Base-by-base conservation (phyloP, 2,888 invertebrate genomes). In the Nomada goodeniana region DNA sequence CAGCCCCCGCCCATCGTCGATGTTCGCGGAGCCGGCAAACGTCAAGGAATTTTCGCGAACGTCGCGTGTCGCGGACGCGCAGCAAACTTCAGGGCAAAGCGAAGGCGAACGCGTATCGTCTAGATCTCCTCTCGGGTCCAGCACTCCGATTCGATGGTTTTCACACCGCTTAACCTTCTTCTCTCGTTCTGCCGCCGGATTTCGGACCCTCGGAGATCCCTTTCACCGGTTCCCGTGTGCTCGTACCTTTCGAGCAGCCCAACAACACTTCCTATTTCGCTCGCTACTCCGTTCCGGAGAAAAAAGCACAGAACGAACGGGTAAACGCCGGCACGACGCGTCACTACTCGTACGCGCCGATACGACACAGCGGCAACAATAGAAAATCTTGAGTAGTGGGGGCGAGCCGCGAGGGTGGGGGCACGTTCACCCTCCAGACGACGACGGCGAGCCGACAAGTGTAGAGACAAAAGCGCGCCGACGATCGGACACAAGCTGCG, bases 401-500 rank as follows among this genome's bases (percentile, higher is more conserved):
- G 77, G 67, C 61, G 67, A 65, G 63, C 26, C 59, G 55, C 52
- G 76, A 71, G 65, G 70, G 64, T 50, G 81, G 82, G 80, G 76
- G 73, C 80, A 73, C 79, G 80, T 88, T 88, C 88, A 88, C 84
- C 87, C 87, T 87, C 88, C 85, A 75, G 83, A 87, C 81, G 81
- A 74, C 84, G 84, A 84, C 84, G 80, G 64, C 79, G 78, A 79
- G 79, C 77, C 86, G 87, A 78, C 86, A 81, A 88, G 86, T 78
- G 76, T 78, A 76, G 81, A 88, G 86, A 88, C 88, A 82, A 88
- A 88, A 88, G 76, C 88, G 80, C 88, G 86, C 80, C 47, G 13
- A 88, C 73, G 83, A 85, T 82, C 83, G 72, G 86, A 91, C 90
- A 86, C 89, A 83, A 90, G 91, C 90, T 91, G 91, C 92, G 93